phyloP scores from a whole-genome alignment of 2,113 vertebrate species.

The Plotosus lineatus region DNA sequence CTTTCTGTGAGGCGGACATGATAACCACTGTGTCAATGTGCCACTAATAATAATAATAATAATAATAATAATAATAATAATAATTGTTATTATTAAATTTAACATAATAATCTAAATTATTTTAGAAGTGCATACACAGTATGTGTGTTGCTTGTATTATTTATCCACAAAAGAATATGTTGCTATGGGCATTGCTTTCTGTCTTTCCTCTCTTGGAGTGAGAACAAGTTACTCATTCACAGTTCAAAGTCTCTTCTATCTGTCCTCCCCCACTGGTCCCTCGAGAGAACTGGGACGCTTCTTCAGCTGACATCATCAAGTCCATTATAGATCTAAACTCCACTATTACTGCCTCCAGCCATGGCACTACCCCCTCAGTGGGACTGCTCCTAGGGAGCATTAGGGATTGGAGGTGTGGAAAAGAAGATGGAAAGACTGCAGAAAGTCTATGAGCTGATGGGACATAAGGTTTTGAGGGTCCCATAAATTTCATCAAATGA shows the following conservation, averaged over 20 bases:
- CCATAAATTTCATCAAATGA: constrained; percentile 40
- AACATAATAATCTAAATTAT: no score
- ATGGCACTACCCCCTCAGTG: constrained; percentile 7
- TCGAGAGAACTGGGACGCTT: neutral
- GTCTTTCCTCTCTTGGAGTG: constrained; percentile 12
- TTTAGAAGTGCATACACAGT: neutral
- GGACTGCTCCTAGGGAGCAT: neutral
- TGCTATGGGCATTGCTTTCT: constrained; percentile 28
- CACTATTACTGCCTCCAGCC: constrained; percentile 30
- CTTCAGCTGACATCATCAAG: constrained; percentile 41
- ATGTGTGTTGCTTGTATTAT: neutral
- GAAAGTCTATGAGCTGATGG: constrained; percentile 14
- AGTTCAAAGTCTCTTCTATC: constrained; percentile 31
- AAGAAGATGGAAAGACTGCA: neutral
- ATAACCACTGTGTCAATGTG: no score
- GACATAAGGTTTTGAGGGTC: constrained; percentile 20
- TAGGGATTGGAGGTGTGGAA: neutral
- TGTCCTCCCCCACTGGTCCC: constrained; percentile 18
- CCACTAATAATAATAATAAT: no score
- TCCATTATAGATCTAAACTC: constrained; percentile 49
- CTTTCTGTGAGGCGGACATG: no score
- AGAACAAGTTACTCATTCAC: neutral
- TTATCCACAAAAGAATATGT: neutral
- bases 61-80: no score
- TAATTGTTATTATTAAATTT: no score